phyloP scores from a whole-genome alignment of 1,140 invertebrate species.

The Sinonovacula constricta region DNA sequence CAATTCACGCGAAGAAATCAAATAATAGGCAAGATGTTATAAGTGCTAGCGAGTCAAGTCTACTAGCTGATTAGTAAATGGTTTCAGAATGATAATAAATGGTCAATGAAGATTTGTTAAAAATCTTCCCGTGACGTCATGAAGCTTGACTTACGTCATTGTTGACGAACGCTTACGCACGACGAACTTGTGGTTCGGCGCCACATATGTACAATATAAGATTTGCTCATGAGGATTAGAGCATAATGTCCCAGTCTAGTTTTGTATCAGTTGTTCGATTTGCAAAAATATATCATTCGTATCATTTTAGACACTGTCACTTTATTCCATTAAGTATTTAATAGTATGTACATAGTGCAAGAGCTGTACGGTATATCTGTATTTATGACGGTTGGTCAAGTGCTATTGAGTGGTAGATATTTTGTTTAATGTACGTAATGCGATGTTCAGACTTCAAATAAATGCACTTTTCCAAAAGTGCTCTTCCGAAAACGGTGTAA shows the following conservation, averaged over 20 bases:
- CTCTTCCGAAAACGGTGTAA: no score
- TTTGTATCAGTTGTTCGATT: not conserved
- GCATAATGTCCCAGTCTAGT: constrained; percentile 42
- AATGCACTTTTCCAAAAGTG: no score
- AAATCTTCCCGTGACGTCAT: no score
- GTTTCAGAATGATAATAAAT: no score
- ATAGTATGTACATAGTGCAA: constrained; percentile 37
- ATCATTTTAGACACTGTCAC: constrained; percentile 24
- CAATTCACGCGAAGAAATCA: not conserved
- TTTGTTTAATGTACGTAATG: constrained; percentile 5
- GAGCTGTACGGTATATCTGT: constrained; percentile 26
- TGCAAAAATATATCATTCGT: not conserved
- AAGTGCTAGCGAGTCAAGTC: no score
- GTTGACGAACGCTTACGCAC: no score
- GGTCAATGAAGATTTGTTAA: no score
- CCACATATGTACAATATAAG: not conserved
- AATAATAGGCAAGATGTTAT: no score
- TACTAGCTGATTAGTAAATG: no score
- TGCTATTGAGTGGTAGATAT: constrained; percentile 30
- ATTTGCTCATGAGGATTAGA: constrained; percentile 18
- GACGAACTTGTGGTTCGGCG: not conserved
- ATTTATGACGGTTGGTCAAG: constrained; percentile 33
- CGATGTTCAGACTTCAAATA: no score
- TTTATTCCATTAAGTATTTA: constrained; percentile 45
- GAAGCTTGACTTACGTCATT: no score